Base-by-base conservation (phyloP, 2,113 vertebrate genomes). In the Pseudorhombus dupliciocellatus region DNA sequence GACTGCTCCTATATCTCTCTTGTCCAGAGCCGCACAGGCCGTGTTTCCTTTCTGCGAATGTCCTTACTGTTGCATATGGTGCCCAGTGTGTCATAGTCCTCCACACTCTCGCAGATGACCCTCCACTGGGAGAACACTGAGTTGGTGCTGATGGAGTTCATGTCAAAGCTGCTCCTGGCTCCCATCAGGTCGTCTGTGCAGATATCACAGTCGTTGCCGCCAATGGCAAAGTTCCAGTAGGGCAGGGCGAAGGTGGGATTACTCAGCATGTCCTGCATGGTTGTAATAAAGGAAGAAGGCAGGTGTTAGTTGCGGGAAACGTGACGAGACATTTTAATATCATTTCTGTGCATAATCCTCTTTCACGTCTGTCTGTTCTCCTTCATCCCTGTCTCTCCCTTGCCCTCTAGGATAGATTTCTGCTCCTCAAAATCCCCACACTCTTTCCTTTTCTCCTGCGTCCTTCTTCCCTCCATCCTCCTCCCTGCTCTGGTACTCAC, bases 221-320 rank as follows among this genome's bases (percentile, higher is more conserved):
- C 96, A 8, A 95, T 97, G 58, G 96, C 97, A 84, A 99, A 98
- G 87, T 99, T 98, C 97, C 97, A 98, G 86, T 97, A 99, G 3
- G 97, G 97, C 24, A 99, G 93, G 52, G 95, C 95, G 53, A 99
- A 98, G 3, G 90, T 89, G 7, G 94, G 89, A 25, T 98, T 93
- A 6, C 91, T 93, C 24, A 98, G 81, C 96, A 98, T 96, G 56
- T 95, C 94, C 97, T 98, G 77, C 30, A 46, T 3, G 3, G 50
- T 71, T 3, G 9, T 12, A 46, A 40, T 3, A 37, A 15, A 48
- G 5, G 26, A 56, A 44, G 12, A 22, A 58, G 21, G 5, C n/a
- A 62, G 14, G 1, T 58, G 24, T 61, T 80, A 2, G 24, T 4
- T 16, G 25, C 7, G 34, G 25, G 26, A 21, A 21, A 18, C 42